Percentiles rank a stretch among this genome's conserved stretches.
phyloP scores from a whole-genome alignment of 2,888 invertebrate genomes.

The Hypena proboscidalis region DNA sequence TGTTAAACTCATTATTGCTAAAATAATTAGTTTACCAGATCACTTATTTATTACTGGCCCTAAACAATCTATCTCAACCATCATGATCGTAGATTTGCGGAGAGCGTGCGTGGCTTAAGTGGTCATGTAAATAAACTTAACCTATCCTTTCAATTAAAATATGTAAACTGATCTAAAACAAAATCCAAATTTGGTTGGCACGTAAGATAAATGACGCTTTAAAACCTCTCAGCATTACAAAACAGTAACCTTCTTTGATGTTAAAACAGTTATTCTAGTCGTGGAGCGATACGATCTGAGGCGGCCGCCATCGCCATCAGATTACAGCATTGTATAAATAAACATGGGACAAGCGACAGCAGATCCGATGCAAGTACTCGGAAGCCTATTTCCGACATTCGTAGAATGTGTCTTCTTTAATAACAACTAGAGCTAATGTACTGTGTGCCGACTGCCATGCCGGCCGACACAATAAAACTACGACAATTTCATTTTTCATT shows the following conservation, averaged over 20 bases:
- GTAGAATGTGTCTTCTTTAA: conserved; percentile 66
- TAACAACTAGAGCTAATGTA: conserved; percentile 42
- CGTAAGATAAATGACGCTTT: background rate
- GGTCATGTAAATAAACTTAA: too few species aligned
- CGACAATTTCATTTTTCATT: conserved; percentile 16
- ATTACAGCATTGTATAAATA: conserved; percentile 53
- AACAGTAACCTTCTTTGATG: conserved; percentile 32
- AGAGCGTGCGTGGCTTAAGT: too few species aligned
- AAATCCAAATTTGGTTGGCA: background rate
- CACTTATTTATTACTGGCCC: too few species aligned
- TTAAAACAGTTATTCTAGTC: conserved; percentile 45
- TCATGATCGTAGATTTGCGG: too few species aligned
- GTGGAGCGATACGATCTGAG: conserved; percentile 51
- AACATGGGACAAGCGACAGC: conserved; percentile 60
- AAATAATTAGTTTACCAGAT: too few species aligned
- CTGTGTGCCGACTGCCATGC: conserved; percentile 19
- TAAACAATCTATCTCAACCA: too few species aligned
- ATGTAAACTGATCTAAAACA: background rate
- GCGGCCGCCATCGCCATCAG: conserved; percentile 57
- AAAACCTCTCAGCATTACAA: conserved; percentile 19
- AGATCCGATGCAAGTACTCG: conserved; percentile 77
- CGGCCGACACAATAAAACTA: conserved; percentile 15
- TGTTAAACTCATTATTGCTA: too few species aligned
- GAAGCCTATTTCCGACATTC: conserved; percentile 81
- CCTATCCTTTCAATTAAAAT: too few species aligned